Conservation (phyloP, 2,797 vertebrate species). For the Pelodytes ibericus region DNA sequence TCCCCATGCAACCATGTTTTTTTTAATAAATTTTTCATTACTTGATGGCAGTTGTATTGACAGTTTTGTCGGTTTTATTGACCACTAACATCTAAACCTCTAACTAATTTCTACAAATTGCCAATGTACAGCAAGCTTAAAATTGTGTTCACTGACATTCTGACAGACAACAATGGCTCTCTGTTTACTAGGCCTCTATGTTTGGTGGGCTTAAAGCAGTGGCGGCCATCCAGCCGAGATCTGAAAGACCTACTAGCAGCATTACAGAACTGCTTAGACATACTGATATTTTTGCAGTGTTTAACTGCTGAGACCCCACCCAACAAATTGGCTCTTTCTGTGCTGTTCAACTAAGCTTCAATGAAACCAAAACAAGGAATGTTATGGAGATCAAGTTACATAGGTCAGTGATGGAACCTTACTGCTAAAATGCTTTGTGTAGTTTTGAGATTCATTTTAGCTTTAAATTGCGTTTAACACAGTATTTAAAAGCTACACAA, state of each 20-base stretch:
- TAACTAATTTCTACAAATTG: not conserved
- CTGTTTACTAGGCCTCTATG: not conserved
- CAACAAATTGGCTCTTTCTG: not conserved
- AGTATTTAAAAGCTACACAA: too few species aligned
- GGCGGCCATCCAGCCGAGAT: not conserved
- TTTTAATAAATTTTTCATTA: too few species aligned
- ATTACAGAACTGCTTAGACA: too few species aligned
- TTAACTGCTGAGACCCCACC: not conserved
- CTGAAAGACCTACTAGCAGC: not conserved
- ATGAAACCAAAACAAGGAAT: slow-evolving; percentile 22
- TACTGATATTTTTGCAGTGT: slow-evolving; percentile 20
- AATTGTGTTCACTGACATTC: not conserved
- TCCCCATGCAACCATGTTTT: too few species aligned
- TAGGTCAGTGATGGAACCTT: not conserved
- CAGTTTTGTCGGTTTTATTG: too few species aligned
- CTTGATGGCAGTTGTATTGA: too few species aligned
- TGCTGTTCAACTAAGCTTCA: not conserved
- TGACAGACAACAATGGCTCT: not conserved
- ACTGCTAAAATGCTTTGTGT: too few species aligned
- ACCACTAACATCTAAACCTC: too few species aligned
- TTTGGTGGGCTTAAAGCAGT: not conserved
- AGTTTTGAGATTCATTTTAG: too few species aligned
- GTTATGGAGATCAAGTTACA: slow-evolving; percentile 19
- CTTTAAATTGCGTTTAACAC: too few species aligned
- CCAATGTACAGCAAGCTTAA: slow-evolving; percentile 1